These are phyloP conservation scores for Brachionus manjavacas DNA, from an alignment of 1,140 invertebrate species.

Conservation along the genomic window DNA sequence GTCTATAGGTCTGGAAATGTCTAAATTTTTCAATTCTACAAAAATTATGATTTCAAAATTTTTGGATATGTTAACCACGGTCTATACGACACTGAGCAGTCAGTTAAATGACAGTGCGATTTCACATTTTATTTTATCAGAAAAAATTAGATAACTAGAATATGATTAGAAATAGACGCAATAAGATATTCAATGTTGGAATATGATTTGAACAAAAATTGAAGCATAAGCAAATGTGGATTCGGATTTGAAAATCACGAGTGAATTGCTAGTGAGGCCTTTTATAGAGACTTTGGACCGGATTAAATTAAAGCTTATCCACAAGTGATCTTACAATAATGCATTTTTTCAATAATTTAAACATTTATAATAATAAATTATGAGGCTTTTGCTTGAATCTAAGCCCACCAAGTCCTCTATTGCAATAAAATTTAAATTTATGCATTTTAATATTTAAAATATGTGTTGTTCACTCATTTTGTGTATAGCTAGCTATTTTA, in stretches of 20 bases:
- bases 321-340: neutral
- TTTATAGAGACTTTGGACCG: neutral
- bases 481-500: neutral
- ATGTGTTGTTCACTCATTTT: neutral
- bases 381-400: neutral
- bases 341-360: constrained; percentile 36
- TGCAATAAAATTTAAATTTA: constrained; percentile 9
- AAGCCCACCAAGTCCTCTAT: neutral
- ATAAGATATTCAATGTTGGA: neutral
- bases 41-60: neutral
- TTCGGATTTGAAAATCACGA: neutral
- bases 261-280: neutral
- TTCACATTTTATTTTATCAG: neutral
- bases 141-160: neutral
- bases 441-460: neutral
- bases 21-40: neutral
- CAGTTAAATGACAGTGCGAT: neutral
- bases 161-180: neutral
- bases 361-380: constrained; percentile 22
- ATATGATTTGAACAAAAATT: neutral
- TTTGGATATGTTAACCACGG: too few relatives aligned
- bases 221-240: neutral
- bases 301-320: neutral
- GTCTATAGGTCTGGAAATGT: too few relatives aligned
- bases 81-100: neutral